A percentile compares a stretch with the other conserved stretches of the same genome.
Evolutionary conservation across 2,888 invertebrate species (phyloP).

Genomic region (Drosophila peninsularis): DNA sequence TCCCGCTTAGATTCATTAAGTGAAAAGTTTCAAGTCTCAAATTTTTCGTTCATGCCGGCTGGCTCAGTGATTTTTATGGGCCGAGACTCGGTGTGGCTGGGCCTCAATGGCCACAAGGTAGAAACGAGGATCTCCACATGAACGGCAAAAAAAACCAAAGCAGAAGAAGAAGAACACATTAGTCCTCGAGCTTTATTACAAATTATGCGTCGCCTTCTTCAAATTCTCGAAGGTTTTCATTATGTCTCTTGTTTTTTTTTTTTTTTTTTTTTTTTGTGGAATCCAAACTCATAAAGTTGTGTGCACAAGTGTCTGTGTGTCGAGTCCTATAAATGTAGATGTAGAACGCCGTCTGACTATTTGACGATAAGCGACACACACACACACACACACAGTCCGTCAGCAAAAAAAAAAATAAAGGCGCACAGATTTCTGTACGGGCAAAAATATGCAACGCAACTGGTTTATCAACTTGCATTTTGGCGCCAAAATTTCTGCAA

Average conservation of each 20-base stretch:
- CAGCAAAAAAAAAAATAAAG: slow-evolving; percentile 52
- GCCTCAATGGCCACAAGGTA: slow-evolving; percentile 46
- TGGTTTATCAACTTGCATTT: slow-evolving; percentile 82
- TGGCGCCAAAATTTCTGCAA: slow-evolving; percentile 83
- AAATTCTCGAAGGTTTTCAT: slow-evolving; percentile 34
- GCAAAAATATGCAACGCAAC: slow-evolving; percentile 75
- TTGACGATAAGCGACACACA: slow-evolving; percentile 60
- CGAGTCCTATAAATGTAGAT: slow-evolving; percentile 65
- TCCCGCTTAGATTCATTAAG: slow-evolving; percentile 77
- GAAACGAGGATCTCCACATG: slow-evolving; percentile 19
- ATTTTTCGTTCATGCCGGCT: slow-evolving; percentile 72
- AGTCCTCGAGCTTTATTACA: slow-evolving; percentile 78
- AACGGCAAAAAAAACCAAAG: not conserved
- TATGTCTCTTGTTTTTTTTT: too few relatives aligned
- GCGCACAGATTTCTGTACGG: slow-evolving; percentile 65
- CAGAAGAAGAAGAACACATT: slow-evolving; percentile 53
- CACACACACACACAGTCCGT: slow-evolving; percentile 20
- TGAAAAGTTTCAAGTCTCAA: slow-evolving; percentile 76
- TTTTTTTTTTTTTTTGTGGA: slow-evolving; percentile 34
- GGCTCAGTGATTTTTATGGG: slow-evolving; percentile 65
- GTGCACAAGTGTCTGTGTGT: slow-evolving; percentile 60
- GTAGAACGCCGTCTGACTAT: slow-evolving; percentile 57
- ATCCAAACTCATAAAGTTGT: slow-evolving; percentile 61
- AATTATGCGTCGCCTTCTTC: slow-evolving; percentile 72
- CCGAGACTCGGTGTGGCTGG: slow-evolving; percentile 32